Evolutionary conservation across 2,888 invertebrate species (phyloP), one percentile per base, ranked within the genome.

Genomic region (Nemotelus nigrinus): DNA sequence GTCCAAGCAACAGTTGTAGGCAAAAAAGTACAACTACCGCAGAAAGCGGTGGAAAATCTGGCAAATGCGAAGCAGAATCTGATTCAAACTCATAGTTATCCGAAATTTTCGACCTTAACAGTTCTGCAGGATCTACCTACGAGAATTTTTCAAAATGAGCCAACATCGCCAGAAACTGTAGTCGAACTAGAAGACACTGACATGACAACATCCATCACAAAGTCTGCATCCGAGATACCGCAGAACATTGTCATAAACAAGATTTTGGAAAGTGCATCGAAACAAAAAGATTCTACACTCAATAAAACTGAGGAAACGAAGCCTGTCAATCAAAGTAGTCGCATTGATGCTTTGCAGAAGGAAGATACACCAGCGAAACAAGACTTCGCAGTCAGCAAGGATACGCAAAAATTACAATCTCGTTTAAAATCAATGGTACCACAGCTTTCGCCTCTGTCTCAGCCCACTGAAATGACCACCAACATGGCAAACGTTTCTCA

Each of bases 401-500:
- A 75, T 48, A 5, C 70, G 6, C 70, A 68, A 76, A 71, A 70
- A 43, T 70, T 58, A 10, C 60, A 71, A 57, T 50, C 79, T 43
- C 82, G 89, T 76, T 88, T 89, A 79, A 88, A 90, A 0, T 89
- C 90, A 3, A 88, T 90, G 0, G 89, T 92, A 68, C 92, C 93
- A 0, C 93, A 93, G 83, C 85, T 93, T 44, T 93, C 93, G 0
- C 93, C 93, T 0, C 84, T 93, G 2, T 93, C 93, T 0, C 92
- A 93, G 83, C 93, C 93, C 0, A 90, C 92, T 2, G 93, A 93
- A 83, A 86, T 93, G 68, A 92, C 92, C 10, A 91, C 92, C 0
- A 92, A 92, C 82, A 92, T 93, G 87, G 92, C 91, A 0, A 93
- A 92, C 83, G 92, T 91, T 0, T 92, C 92, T 0, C 92, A 92